phyloP scores from a whole-genome alignment of 2,797 vertebrate genomes.

The Lindbergichthys nudifrons region DNA sequence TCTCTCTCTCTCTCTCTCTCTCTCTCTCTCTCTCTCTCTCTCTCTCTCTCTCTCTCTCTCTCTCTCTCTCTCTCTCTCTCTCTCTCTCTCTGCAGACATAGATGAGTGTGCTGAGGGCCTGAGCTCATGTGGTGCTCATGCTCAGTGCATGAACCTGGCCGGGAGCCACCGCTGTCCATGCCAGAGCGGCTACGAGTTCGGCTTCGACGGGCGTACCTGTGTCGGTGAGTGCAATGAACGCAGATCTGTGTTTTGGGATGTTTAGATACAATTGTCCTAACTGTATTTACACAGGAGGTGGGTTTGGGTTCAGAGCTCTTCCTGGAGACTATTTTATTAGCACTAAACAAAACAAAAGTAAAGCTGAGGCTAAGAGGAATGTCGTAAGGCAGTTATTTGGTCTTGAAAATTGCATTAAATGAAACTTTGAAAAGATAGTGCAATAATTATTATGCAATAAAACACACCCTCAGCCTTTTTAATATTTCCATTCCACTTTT shows the following conservation, averaged over 20 bases:
- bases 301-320: background rate
- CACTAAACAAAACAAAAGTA: too few species aligned
- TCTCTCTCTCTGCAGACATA: constrained; percentile 81
- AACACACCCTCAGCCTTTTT: too few species aligned
- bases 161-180: constrained; percentile 92
- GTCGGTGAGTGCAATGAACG: constrained; percentile 81
- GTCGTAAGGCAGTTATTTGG: too few species aligned
- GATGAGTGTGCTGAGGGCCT: constrained; percentile 88
- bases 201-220: constrained; percentile 84
- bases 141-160: constrained; percentile 86
- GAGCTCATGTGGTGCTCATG: constrained; percentile 84
- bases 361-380: too few species aligned
- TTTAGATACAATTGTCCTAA: background rate
- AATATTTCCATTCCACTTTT: too few species aligned
- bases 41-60: background rate
- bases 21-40: constrained; percentile 16
- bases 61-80: constrained; percentile 14
- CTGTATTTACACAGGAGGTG: background rate
- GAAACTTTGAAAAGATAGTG: background rate
- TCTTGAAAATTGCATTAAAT: background rate
- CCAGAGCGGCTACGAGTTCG: constrained; percentile 81
- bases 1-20: background rate
- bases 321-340: background rate
- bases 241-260: background rate
- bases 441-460: too few species aligned